Conservation (phyloP, 2,888 invertebrate genomes). For the Pyrochroa serraticornis region DNA sequence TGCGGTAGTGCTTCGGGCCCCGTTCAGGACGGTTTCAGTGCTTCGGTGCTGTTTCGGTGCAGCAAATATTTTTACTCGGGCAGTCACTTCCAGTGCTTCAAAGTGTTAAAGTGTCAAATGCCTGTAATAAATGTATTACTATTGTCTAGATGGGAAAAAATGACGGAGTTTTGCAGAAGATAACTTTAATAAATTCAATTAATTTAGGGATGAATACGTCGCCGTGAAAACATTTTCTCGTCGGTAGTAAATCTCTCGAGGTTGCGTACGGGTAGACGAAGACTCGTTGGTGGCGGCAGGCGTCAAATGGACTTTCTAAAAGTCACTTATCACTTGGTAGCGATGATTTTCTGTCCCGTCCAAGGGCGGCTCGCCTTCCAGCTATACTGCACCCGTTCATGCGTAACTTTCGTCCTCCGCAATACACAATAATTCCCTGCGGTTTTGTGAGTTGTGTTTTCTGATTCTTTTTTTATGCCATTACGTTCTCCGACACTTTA, state of each 20-base stretch:
- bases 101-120: slow-evolving; percentile 3
- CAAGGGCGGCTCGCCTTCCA: slow-evolving; percentile 14
- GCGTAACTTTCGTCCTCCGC: slow-evolving; percentile 30
- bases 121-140: slow-evolving; percentile 11
- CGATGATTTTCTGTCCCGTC: slow-evolving; percentile 31
- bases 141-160: slow-evolving; percentile 15
- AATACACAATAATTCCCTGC: slow-evolving; percentile 30
- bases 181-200: slow-evolving; percentile 23
- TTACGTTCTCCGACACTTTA: slow-evolving; percentile 26
- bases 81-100: not conserved
- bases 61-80: too few species aligned
- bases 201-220: slow-evolving; percentile 14
- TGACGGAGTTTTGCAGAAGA: slow-evolving; percentile 11
- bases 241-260: slow-evolving; percentile 7
- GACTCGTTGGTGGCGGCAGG: slow-evolving; percentile 2
- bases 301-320: slow-evolving; percentile 38
- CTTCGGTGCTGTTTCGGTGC: too few species aligned
- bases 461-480: slow-evolving; percentile 27
- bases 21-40: too few species aligned
- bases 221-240: slow-evolving; percentile 13
- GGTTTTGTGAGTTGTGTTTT: slow-evolving; percentile 31
- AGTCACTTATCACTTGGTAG: slow-evolving; percentile 34
- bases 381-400: slow-evolving; percentile 26
- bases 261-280: not conserved
- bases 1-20: too few species aligned